A percentile compares a stretch with the other conserved stretches of the same genome.
phyloP scores from a whole-genome alignment of 2,797 vertebrate species.

The Lagorchestes hirsutus region DNA sequence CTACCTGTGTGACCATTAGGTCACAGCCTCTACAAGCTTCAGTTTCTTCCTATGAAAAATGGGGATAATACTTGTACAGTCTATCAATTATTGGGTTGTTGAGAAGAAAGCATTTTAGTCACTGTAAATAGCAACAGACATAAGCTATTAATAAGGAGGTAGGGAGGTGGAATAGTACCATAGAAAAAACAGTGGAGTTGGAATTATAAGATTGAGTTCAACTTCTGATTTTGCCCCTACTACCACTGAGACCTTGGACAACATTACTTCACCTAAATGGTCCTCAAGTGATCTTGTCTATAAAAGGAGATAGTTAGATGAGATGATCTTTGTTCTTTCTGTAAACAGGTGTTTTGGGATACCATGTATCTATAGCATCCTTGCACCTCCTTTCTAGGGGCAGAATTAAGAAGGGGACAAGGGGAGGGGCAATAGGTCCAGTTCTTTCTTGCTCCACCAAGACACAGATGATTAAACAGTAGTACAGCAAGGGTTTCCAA shows the following conservation, averaged over 20 bases:
- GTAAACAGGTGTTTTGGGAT: not conserved
- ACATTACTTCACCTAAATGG: not conserved
- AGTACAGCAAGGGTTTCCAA: not conserved
- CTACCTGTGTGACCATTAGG: not conserved
- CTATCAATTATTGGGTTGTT: not conserved
- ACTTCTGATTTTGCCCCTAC: not conserved
- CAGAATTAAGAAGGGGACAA: not conserved
- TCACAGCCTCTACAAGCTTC: not conserved
- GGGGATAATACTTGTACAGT: not conserved
- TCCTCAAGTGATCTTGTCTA: not conserved
- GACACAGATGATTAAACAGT: not conserved
- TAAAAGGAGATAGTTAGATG: not conserved
- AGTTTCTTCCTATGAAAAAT: not conserved
- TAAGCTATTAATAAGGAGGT: not conserved
- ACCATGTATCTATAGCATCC: not conserved
- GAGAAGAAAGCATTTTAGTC: not conserved
- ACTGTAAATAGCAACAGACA: not conserved
- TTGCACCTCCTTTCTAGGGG: not conserved
- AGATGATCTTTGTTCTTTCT: not conserved
- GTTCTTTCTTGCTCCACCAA: not conserved
- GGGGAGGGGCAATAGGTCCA: not conserved
- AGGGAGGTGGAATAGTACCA: not conserved
- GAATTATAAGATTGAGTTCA: not conserved
- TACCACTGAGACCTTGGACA: not conserved
- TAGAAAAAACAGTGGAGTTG: not conserved